Evolutionary conservation across 2,888 invertebrate genomes (phyloP), one percentile per base, ranked within the genome.

Genomic region (Drosophila subquinaria): DNA sequence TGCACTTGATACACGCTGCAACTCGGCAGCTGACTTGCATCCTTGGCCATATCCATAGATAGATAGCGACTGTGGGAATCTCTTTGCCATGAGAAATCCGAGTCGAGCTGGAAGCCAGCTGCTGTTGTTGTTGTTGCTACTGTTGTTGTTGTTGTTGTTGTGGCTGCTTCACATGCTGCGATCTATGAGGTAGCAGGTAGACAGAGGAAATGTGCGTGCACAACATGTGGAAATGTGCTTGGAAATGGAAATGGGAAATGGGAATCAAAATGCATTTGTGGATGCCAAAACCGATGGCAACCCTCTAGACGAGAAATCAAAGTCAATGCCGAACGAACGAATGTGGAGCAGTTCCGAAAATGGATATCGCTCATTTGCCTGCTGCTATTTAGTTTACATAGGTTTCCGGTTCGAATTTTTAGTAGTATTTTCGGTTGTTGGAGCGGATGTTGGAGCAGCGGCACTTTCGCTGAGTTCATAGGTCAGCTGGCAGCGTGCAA

Each of bases 11-110:
- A 67, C 68, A 30, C 36, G 17, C 13, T 40, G 42, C 67, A 60
- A 66, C 59, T 53, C 59, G 64, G 77, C 85, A 85, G 85, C 85
- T 89, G 85, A 85, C 85, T 85, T 85, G 85, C 85, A 85, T 85
- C 89, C 88, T 89, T 74, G 78, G 56, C 38, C 30, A 56, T 56
- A 66, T 63, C 56, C 50, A 68, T 60, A 71, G 79, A 70, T 60
- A 71, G 79, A 69, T 71, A 80, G 69, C 45, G 62, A 85, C 68
- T 85, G 85, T 85, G 85, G 85, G 85, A 85, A 89, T 76, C 69
- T 77, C 73, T 36, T 23, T 8, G 80, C 85, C 80, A 78, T 82
- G 82, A 82, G 84, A 89, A 89, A 76, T 72, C 48, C 60, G 69
- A 79, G 62, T 42, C 61, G 61, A 67, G 57, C 47, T 69, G 79